A percentile compares a stretch with the other conserved stretches of the same genome.
These are phyloP conservation scores for Fratercula arctica DNA, from an alignment of 2,797 vertebrate species.

Conservation along the genomic window DNA sequence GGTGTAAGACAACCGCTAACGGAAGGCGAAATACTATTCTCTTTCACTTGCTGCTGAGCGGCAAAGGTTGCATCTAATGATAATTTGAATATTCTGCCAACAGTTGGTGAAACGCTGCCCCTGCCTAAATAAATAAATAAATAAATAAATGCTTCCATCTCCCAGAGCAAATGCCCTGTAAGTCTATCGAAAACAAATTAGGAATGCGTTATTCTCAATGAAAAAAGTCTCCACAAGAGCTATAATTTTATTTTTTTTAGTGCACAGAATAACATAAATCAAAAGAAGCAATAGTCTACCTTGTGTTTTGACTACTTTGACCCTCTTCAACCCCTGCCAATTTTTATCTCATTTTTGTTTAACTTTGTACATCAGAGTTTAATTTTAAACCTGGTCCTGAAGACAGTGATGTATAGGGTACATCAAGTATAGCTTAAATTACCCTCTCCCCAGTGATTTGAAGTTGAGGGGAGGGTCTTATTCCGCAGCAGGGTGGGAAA, in stretches of 20 bases:
- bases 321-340: conserved; percentile 94
- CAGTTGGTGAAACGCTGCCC: not conserved
- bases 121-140: conserved; percentile 1
- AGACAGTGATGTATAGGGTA: conserved; percentile 99
- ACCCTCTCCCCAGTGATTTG: conserved; percentile 90
- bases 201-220: conserved; percentile 66
- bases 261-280: conserved; percentile 82
- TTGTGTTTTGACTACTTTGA: conserved; percentile 85
- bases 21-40: not conserved
- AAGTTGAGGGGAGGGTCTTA: conserved; percentile 76
- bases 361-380: conserved; percentile 99
- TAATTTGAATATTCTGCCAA: conserved; percentile 42
- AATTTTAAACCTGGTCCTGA: conserved; percentile 91
- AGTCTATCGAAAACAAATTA: conserved; percentile 79
- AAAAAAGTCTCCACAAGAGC: conserved; percentile 69
- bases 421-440: conserved; percentile 96
- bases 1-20: not conserved
- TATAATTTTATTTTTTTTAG: conserved; percentile 79
- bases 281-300: conserved; percentile 81
- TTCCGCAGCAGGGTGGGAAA: conserved; percentile 85
- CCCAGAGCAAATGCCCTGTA: conserved; percentile 28
- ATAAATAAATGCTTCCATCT: not conserved
- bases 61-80: not conserved
- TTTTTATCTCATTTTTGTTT: conserved; percentile 97
- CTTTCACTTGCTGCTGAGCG: not conserved